phyloP scores from a whole-genome alignment of 2,797 vertebrate species.

The Falco peregrinus region DNA sequence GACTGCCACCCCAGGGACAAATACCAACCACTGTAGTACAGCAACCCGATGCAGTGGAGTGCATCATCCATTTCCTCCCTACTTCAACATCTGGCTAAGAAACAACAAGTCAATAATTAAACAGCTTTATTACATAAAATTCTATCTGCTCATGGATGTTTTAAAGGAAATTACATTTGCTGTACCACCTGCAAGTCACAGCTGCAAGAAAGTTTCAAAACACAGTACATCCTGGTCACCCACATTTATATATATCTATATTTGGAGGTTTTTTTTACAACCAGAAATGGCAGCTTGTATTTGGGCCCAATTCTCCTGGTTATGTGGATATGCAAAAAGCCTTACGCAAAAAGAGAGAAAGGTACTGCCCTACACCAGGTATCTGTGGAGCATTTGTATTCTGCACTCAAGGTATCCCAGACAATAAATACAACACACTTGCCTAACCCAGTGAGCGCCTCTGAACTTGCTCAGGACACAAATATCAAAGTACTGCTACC shows the following conservation, averaged over 20 bases:
- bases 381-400: not conserved
- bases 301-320: not conserved
- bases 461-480: not conserved
- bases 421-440: not conserved
- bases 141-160: not conserved
- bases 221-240: not conserved
- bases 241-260: not conserved
- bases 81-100: not conserved
- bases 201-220: not conserved
- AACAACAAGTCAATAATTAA: not conserved
- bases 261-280: not conserved
- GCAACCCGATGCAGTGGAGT: not conserved
- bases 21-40: not conserved
- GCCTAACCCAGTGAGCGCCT: not conserved
- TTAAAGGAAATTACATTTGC: not conserved
- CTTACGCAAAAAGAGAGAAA: not conserved
- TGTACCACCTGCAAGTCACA: not conserved
- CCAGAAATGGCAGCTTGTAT: not conserved
- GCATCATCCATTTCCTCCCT: not conserved
- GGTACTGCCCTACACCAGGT: too few relatives aligned
- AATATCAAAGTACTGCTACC: not conserved
- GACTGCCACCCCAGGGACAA: not conserved
- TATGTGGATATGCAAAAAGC: not conserved
- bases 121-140: not conserved
- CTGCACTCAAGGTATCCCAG: not conserved